phyloP scores from a whole-genome alignment of 2,113 vertebrate genomes.

The Peromyscus maniculatus region DNA sequence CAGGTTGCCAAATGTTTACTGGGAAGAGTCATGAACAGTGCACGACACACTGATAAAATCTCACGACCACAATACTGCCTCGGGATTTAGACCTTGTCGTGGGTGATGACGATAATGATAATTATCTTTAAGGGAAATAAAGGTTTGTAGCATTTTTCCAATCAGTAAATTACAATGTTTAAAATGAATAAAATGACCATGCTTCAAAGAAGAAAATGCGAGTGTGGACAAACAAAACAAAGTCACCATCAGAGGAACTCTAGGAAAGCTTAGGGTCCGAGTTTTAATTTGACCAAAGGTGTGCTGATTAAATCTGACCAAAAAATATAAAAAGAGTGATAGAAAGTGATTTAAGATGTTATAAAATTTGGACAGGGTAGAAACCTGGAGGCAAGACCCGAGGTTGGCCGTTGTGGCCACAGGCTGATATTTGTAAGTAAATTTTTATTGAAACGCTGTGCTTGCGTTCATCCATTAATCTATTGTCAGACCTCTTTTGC shows the following conservation, averaged over 20 bases:
- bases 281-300: neutral
- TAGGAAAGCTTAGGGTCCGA: neutral
- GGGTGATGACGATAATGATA: fast-evolving
- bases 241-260: neutral
- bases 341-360: neutral
- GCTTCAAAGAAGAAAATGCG: neutral
- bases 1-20: neutral
- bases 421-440: conserved; percentile 50
- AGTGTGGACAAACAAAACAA: neutral
- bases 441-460: conserved; percentile 33
- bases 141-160: conserved; percentile 9
- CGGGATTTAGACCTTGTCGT: neutral
- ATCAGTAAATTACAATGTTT: conserved; percentile 6
- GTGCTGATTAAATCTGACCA: neutral
- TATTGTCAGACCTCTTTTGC: neutral
- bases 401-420: neutral
- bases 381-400: conserved; percentile 15
- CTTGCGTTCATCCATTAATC: neutral
- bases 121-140: conserved; percentile 26
- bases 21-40: neutral
- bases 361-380: neutral
- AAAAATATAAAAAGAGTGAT: neutral
- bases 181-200: neutral
- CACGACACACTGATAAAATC: neutral
- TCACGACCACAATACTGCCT: neutral